A percentile compares a stretch with the other conserved stretches of the same genome.
These are phyloP conservation scores for Rhincodon typus DNA, from an alignment of 2,797 vertebrate species.

Conservation along the genomic window DNA sequence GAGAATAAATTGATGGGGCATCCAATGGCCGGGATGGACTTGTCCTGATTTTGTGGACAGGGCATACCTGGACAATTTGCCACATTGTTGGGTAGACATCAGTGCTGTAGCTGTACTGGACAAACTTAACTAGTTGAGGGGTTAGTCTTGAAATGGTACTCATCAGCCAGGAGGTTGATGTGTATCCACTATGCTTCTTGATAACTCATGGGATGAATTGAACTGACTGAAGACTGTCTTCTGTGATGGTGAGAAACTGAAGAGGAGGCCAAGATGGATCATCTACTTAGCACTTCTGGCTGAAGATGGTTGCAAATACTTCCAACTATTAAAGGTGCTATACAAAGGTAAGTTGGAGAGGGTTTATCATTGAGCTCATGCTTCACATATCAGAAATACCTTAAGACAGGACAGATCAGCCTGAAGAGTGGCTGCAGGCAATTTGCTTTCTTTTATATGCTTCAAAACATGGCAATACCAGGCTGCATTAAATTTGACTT, in stretches of 20 bases:
- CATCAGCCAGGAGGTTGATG: neutral
- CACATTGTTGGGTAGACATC: neutral
- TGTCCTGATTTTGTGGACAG: neutral
- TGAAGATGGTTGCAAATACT: neutral
- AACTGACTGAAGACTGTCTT: neutral
- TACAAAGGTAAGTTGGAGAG: neutral
- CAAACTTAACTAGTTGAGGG: neutral
- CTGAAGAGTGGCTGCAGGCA: neutral
- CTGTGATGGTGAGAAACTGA: neutral
- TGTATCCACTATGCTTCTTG: neutral
- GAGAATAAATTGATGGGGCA: too few species aligned
- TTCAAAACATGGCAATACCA: neutral
- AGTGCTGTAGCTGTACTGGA: neutral
- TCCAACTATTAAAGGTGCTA: neutral
- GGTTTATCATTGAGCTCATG: neutral
- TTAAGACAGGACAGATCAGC: neutral
- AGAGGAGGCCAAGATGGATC: neutral
- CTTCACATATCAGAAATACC: neutral
- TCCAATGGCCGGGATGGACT: neutral
- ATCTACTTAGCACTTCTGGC: neutral
- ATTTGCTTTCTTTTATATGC: neutral
- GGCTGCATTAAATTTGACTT: neutral
- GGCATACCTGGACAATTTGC: neutral
- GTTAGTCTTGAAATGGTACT: neutral
- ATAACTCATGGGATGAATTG: neutral